Evolutionary conservation across 2,113 vertebrate genomes (phyloP).

Genomic region (Notechis scutatus): DNA sequence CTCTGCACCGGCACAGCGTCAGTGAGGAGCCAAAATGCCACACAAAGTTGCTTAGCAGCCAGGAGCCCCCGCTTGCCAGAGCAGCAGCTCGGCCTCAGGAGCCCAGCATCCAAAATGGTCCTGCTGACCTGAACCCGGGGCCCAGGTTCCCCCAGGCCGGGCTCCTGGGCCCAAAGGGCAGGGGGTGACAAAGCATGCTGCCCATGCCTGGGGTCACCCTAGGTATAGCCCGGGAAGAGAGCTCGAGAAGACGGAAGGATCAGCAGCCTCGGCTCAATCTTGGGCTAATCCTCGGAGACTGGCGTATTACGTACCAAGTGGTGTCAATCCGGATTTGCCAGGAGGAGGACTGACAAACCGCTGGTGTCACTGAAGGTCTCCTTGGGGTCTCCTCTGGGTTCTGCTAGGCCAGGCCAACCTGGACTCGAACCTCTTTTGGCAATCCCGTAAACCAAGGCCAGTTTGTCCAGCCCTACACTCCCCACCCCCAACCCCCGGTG

Average conservation of each 20-base stretch:
- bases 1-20: constrained; percentile 10
- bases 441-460: neutral
- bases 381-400: too few relatives aligned
- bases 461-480: neutral
- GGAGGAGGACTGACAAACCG: neutral
- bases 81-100: neutral
- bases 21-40: neutral
- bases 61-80: neutral
- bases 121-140: neutral
- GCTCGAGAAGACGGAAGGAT: neutral
- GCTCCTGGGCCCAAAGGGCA: neutral
- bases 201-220: too few relatives aligned
- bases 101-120: too few relatives aligned
- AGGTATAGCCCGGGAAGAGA: neutral
- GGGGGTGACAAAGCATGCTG: neutral
- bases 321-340: neutral
- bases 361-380: neutral
- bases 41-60: constrained; percentile 55
- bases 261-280: neutral
- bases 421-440: too few relatives aligned
- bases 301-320: neutral
- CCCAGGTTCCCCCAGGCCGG: neutral
- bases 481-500: neutral
- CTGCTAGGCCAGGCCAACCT: neutral
- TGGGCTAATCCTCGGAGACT: neutral